A percentile compares a stretch with the other conserved stretches of the same genome.
These are phyloP conservation scores for Pangasius djambal DNA, from an alignment of 2,797 vertebrate species.

Conservation along the genomic window DNA sequence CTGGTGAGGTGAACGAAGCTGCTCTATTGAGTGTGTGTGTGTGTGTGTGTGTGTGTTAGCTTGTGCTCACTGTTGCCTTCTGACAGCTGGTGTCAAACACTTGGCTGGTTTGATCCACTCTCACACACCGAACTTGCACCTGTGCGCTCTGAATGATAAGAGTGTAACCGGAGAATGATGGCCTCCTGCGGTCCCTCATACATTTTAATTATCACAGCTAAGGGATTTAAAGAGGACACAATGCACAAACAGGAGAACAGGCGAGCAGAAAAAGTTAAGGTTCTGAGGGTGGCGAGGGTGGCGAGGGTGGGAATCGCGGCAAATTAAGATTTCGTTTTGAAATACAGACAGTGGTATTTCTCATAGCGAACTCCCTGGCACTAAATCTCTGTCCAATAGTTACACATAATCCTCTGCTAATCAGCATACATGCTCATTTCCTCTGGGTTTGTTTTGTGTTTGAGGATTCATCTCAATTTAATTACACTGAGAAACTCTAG, in stretches of 20 bases:
- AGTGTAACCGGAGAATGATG: constrained; percentile 29
- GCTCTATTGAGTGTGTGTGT: background rate
- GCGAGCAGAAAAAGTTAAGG: too few relatives aligned
- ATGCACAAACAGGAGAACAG: background rate
- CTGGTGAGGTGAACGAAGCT: background rate
- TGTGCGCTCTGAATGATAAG: constrained; percentile 46
- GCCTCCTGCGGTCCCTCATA: constrained; percentile 22
- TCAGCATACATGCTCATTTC: background rate
- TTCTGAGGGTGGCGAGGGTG: background rate
- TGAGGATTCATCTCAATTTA: background rate
- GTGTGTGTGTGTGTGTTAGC: constrained; percentile 15
- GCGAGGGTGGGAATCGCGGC: background rate
- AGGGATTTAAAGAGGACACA: constrained; percentile 9
- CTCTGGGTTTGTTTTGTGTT: background rate
- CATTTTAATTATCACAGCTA: constrained; percentile 43
- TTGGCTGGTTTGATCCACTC: constrained; percentile 45
- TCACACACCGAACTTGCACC: constrained; percentile 32
- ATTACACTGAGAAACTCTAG: background rate
- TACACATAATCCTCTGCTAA: background rate
- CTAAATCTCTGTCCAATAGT: background rate
- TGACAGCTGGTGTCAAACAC: constrained; percentile 47
- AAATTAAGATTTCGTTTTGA: constrained; percentile 11
- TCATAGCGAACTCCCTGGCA: background rate
- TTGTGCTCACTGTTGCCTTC: constrained; percentile 25
- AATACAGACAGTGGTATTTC: background rate